A percentile compares a stretch with the other conserved stretches of the same genome.
phyloP scores from a whole-genome alignment of 2,113 vertebrate genomes.

The Eurypyga helias region DNA sequence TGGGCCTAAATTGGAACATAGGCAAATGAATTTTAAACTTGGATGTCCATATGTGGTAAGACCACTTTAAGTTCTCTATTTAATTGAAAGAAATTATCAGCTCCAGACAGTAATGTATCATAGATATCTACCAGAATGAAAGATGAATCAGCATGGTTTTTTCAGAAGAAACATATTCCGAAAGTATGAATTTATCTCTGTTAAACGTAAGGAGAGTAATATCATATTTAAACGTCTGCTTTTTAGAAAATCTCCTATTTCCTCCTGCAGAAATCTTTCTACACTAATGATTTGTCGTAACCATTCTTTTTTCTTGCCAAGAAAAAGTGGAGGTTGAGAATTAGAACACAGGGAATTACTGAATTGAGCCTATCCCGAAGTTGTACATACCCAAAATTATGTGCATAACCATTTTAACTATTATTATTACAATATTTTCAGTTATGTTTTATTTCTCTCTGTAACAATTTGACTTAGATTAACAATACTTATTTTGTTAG shows the following conservation, averaged over 20 bases:
- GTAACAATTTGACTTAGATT: neutral
- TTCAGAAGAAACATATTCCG: neutral
- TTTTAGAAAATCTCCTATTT: neutral
- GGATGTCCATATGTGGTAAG: fast-evolving
- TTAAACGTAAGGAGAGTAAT: neutral
- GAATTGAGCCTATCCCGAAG: neutral
- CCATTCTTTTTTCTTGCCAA: neutral
- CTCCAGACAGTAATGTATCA: neutral
- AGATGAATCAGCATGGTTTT: fast-evolving
- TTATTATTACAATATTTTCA: neutral
- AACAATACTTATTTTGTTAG: neutral
- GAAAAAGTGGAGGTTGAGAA: neutral
- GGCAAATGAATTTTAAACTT: neutral
- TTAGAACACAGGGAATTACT: neutral
- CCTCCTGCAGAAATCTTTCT: neutral
- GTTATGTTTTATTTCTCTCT: neutral
- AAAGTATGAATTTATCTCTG: neutral
- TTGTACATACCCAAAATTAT: neutral
- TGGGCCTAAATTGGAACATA: neutral
- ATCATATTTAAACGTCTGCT: neutral
- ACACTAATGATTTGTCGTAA: neutral
- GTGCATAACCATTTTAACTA: neutral
- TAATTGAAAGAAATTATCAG: neutral
- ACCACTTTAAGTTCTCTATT: neutral
- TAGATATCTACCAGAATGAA: neutral